Evolutionary conservation across 2,113 vertebrate species (phyloP).

Genomic region (Columba livia): DNA sequence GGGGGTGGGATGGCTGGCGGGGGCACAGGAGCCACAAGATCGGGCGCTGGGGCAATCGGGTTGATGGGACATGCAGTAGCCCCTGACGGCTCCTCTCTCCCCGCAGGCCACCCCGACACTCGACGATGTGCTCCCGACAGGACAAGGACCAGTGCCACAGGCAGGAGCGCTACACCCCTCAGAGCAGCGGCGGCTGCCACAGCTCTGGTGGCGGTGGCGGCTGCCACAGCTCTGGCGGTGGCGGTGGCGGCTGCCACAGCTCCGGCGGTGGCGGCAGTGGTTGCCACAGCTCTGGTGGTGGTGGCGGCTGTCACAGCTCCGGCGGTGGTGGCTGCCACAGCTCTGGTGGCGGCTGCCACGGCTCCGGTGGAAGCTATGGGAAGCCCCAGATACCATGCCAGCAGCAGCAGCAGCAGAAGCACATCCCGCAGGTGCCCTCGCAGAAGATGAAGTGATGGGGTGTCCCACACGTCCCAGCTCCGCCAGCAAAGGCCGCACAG

Average conservation of each 20-base stretch:
- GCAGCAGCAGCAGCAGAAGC: background rate
- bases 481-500: background rate
- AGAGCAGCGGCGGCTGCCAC: background rate
- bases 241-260: background rate
- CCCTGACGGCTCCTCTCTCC: background rate
- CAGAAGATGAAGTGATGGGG: background rate
- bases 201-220: background rate
- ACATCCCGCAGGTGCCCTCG: background rate
- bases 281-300: background rate
- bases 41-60: rapidly evolving
- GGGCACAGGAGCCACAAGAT: rapidly evolving
- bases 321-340: background rate
- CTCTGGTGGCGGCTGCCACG: background rate
- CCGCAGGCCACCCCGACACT: background rate
- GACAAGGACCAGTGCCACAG: background rate
- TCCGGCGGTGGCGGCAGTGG: background rate
- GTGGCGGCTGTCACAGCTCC: background rate
- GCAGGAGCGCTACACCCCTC: background rate
- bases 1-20: rapidly evolving
- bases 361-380: background rate
- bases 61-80: rapidly evolving
- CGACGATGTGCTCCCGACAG: background rate
- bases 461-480: background rate
- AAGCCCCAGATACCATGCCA: background rate
- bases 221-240: too few relatives aligned